phyloP scores from a whole-genome alignment of 23 tunicate species.

The Trididemnum nubilum region DNA sequence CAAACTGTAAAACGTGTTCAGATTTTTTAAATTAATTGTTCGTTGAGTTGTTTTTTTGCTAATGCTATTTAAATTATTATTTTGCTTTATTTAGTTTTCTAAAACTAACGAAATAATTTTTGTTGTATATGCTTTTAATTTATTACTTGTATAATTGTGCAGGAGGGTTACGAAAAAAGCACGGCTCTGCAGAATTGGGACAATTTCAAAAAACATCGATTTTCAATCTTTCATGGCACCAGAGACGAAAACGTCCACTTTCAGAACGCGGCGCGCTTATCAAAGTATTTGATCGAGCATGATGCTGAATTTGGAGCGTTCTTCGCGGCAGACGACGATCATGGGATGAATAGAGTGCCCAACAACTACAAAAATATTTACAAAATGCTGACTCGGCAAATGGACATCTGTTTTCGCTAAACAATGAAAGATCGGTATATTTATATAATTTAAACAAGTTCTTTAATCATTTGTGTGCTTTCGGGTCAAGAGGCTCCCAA shows the following conservation, averaged over 20 bases:
- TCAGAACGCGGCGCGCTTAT: constrained; percentile 71
- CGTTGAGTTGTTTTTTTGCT: no score
- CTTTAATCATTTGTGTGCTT: no score
- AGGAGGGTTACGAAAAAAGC: constrained; percentile 60
- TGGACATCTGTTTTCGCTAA: constrained; percentile 7
- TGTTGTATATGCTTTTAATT: no score
- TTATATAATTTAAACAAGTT: no score
- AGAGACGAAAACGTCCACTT: constrained; percentile 88
- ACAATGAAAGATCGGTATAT: no score
- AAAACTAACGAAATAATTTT: no score
- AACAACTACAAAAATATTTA: constrained; percentile 59
- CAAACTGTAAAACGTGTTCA: no score
- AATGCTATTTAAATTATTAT: no score
- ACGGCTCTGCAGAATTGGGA: constrained; percentile 55
- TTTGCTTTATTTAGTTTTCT: no score
- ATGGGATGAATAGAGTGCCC: constrained; percentile 40
- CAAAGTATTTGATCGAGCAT: constrained; percentile 55
- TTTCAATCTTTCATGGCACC: constrained; percentile 67
- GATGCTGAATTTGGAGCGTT: constrained; percentile 64
- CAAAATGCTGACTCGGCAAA: constrained; percentile 61
- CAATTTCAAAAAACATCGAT: constrained; percentile 52
- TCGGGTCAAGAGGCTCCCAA: no score
- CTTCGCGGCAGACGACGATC: constrained; percentile 75
- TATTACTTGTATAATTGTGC: no score
- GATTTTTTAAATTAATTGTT: no score